Evolutionary conservation across 1,140 invertebrate genomes (phyloP), one percentile per base, ranked within the genome.

Genomic region (Tenebrio molitor): DNA sequence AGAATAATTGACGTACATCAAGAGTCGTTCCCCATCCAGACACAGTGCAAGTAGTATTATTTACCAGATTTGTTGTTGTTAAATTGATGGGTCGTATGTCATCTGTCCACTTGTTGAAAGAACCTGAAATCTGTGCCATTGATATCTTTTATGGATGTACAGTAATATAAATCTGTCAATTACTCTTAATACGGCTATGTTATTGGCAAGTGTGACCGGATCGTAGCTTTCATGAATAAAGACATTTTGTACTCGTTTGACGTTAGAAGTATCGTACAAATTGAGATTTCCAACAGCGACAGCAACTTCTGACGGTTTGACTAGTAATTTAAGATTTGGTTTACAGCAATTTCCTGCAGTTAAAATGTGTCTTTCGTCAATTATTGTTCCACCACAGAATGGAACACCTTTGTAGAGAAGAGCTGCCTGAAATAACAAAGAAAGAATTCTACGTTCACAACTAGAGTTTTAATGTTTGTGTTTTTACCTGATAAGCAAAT

Each of bases 11-110:
- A 10, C 21, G 12, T n/a, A 50, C 1, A 19, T 50, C 29, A 62
- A 62, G 21, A 8, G 64, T 66, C 8, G 34, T 29, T 14, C 64
- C 64, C 64, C 64, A 66, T 12, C 64, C 64, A 3, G 64, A 66
- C 6, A 66, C 64, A n/a, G 12, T 66, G 12, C 64, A 66, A 42
- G 10, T 42, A n/a, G 16, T 21, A 14, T 16, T n/a, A 14, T 6
- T 66, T n/a, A 25, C 8, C 17, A 8, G 8, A 29, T 36, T 16
- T 39, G 7, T 12, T 7, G 2, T 21, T 42, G 64, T 23, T 29
- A 66, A 42, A 19, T 21, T 44, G 1, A 66, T 66, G 4, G 34
- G 7, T 1, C 19, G 17, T 4, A 66, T 44, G 1, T 42, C 14
- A 5, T 66, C 36, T 1, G 64, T 36, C 44, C 44, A 50, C 19